Percentiles rank a stretch among this genome's conserved stretches.
Conservation (phyloP, 2,888 invertebrate species). For the Calameuta filiformis region DNA sequence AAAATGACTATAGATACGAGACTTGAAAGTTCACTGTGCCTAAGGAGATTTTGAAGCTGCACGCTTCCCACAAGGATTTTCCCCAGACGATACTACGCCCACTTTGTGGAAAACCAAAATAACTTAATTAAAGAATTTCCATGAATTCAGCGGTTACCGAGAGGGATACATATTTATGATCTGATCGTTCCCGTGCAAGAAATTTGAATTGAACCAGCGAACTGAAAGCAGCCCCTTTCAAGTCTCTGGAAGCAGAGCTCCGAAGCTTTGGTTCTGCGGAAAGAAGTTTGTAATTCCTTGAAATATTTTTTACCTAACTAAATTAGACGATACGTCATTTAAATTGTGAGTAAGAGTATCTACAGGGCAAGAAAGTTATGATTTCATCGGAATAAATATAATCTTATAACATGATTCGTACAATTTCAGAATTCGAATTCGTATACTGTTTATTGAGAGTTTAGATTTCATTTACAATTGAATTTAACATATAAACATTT, state of each 20-base stretch:
- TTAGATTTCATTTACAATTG: neutral
- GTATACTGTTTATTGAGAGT: neutral
- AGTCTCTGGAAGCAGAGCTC: neutral
- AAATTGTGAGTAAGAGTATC: neutral
- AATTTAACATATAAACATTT: neutral
- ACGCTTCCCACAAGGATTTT: slow-evolving; percentile 61
- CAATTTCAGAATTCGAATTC: neutral
- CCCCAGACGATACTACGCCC: slow-evolving; percentile 35
- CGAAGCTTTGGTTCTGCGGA: neutral
- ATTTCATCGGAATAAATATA: neutral
- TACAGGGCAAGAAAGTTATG: neutral
- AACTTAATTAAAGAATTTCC: slow-evolving; percentile 66
- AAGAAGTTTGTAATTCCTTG: slow-evolving; percentile 23
- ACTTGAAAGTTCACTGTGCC: slow-evolving; percentile 11
- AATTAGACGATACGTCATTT: slow-evolving; percentile 21
- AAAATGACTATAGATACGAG: neutral
- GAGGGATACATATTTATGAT: slow-evolving; percentile 65
- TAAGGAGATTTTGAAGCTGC: slow-evolving; percentile 56
- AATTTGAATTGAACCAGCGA: slow-evolving; percentile 41
- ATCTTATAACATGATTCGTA: neutral
- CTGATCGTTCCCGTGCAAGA: slow-evolving; percentile 43
- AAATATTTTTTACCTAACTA: slow-evolving; percentile 29
- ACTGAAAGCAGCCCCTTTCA: slow-evolving; percentile 3
- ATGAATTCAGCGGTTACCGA: slow-evolving; percentile 56
- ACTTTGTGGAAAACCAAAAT: slow-evolving; percentile 54